Percentiles rank a stretch among this genome's conserved stretches.
These are phyloP conservation scores for Leptocoma aspasia DNA, from an alignment of 2,113 vertebrate species.

Conservation along the genomic window DNA sequence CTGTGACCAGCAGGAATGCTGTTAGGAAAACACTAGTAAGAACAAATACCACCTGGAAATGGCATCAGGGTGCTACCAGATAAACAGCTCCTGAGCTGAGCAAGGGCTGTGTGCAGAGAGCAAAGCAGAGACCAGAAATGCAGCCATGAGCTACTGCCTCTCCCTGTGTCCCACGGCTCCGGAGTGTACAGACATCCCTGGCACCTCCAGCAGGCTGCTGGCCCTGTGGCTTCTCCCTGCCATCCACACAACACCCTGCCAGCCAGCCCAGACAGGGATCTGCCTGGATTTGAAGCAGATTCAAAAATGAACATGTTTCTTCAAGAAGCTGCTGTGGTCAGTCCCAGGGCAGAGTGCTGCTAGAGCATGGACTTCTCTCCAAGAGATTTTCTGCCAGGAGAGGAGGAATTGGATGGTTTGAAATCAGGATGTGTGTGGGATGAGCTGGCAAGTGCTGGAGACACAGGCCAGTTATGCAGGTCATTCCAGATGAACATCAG, in stretches of 20 bases:
- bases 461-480: neutral
- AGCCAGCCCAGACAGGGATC: neutral
- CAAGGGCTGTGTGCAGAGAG: neutral
- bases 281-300: neutral
- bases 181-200: fast-evolving
- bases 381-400: neutral
- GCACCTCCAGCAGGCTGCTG: neutral
- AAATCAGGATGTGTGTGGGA: neutral
- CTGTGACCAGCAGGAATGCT: neutral
- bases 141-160: neutral
- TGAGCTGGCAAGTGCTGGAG: neutral
- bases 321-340: neutral
- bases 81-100: neutral
- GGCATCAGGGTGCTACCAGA: fast-evolving
- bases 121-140: neutral
- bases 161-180: neutral
- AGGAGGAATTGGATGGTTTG: neutral
- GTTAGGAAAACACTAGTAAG: neutral
- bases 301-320: neutral
- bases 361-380: neutral
- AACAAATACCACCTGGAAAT: neutral
- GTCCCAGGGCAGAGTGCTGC: neutral
- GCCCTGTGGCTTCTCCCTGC: neutral
- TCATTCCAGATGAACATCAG: neutral
- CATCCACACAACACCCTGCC: neutral